These are phyloP conservation scores for Ceramica pisi DNA, from an alignment of 2,888 invertebrate genomes.

Conservation along the genomic window DNA sequence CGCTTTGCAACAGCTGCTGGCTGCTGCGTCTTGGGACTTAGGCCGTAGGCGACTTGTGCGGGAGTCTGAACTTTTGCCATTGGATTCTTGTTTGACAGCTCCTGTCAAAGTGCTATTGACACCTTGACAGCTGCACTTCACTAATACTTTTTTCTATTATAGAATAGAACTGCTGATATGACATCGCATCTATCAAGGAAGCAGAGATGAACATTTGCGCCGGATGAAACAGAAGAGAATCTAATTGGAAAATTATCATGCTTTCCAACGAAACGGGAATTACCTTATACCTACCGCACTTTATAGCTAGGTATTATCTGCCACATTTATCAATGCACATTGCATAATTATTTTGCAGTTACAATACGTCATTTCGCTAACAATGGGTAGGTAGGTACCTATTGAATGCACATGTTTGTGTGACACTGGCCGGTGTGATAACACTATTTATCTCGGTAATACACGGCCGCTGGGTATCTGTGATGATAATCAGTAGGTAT, in stretches of 20 bases:
- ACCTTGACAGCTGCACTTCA: neutral
- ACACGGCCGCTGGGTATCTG: conserved; percentile 52
- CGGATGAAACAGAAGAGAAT: neutral
- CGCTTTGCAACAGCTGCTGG: conserved; percentile 8
- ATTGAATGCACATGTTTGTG: conserved; percentile 49
- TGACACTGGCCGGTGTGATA: conserved; percentile 54
- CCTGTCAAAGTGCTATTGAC: neutral
- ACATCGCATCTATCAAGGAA: neutral
- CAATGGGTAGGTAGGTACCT: conserved; percentile 38
- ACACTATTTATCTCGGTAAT: conserved; percentile 52
- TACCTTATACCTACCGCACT: too few species aligned
- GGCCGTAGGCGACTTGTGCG: too few species aligned
- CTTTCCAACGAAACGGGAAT: conserved; percentile 1
- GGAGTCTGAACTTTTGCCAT: neutral
- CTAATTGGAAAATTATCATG: neutral
- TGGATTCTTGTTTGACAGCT: neutral
- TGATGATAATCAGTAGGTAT: conserved; percentile 49
- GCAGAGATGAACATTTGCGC: neutral
- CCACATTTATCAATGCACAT: conserved; percentile 36
- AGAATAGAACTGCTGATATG: neutral
- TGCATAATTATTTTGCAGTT: conserved; percentile 56
- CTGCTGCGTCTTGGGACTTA: neutral
- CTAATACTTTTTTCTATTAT: neutral
- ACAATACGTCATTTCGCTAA: conserved; percentile 33
- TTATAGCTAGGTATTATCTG: neutral